A percentile compares a stretch with the other conserved stretches of the same genome.
Conservation (phyloP, 2,797 vertebrate genomes). For the Petrocephalus schoutedeni region DNA sequence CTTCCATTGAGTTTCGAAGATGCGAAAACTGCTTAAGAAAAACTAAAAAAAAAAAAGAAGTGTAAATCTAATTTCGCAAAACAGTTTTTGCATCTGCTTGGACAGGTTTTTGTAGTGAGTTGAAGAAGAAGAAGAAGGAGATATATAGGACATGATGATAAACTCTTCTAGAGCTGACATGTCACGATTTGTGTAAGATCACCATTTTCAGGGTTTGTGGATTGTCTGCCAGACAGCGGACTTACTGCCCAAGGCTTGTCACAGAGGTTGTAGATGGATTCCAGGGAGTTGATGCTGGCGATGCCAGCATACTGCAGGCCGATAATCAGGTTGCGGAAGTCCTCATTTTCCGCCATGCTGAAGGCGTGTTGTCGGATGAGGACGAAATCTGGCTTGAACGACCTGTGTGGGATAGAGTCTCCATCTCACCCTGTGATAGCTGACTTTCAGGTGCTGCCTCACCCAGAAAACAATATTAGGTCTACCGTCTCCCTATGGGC, state of each 20-base stretch:
- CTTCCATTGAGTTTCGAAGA: no score
- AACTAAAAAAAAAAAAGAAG: neutral
- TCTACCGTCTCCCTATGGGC: neutral
- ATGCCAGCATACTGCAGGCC: conserved; percentile 91
- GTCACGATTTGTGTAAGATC: neutral
- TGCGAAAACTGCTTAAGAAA: no score
- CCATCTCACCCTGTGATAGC: neutral
- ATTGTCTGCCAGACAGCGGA: conserved; percentile 16
- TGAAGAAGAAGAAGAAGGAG: neutral
- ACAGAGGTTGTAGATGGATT: conserved; percentile 94
- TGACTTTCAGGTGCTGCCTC: neutral
- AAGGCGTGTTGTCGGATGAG: conserved; percentile 91
- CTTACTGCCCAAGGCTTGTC: conserved; percentile 99
- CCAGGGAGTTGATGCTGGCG: conserved; percentile 87
- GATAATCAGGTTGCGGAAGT: conserved; percentile 90
- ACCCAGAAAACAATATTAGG: neutral
- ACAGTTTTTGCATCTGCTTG: neutral
- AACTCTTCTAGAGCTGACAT: neutral
- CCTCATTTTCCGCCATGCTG: conserved; percentile 95
- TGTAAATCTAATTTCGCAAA: neutral
- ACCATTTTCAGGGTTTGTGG: neutral
- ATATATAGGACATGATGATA: neutral
- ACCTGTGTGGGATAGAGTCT: conserved; percentile 57
- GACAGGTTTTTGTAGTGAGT: neutral
- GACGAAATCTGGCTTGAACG: conserved; percentile 91